Conservation (phyloP, 2,888 invertebrate species). For the Cephus sareptanus region DNA sequence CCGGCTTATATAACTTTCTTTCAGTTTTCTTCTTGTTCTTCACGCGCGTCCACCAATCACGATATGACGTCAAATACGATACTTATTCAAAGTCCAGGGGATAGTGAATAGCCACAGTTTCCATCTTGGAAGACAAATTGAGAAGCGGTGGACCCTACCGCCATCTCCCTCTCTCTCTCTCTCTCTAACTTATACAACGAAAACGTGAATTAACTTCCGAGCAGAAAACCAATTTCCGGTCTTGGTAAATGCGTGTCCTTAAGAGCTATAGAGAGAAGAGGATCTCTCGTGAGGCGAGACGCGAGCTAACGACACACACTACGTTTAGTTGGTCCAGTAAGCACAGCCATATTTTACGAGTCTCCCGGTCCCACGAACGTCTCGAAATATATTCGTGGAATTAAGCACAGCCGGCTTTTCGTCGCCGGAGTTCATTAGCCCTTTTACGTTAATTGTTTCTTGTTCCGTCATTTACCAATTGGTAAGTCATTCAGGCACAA, state of each 20-base stretch:
- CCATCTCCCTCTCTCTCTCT: too few species aligned
- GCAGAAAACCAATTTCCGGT: slow-evolving; percentile 18
- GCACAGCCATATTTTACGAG: slow-evolving; percentile 34
- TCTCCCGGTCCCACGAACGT: background rate
- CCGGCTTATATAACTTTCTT: background rate
- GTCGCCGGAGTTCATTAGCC: background rate
- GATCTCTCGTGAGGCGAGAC: slow-evolving; percentile 19
- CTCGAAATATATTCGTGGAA: slow-evolving; percentile 32
- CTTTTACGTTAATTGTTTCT: background rate
- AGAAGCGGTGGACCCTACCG: background rate
- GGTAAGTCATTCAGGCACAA: background rate
- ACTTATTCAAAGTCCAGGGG: background rate
- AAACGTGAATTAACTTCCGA: slow-evolving; percentile 3
- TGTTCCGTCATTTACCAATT: background rate
- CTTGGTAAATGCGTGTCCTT: slow-evolving; percentile 21
- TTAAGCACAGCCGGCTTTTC: slow-evolving; percentile 39
- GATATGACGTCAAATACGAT: background rate
- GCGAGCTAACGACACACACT: slow-evolving; percentile 38
- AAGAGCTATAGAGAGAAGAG: background rate
- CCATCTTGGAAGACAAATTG: background rate
- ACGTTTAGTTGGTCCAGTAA: slow-evolving; percentile 35
- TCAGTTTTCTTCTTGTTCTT: background rate
- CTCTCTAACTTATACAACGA: background rate
- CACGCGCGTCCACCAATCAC: background rate
- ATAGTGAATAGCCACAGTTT: background rate